Conservation (phyloP, 2,888 invertebrate genomes). For the Marasmarcha lunaedactyla region DNA sequence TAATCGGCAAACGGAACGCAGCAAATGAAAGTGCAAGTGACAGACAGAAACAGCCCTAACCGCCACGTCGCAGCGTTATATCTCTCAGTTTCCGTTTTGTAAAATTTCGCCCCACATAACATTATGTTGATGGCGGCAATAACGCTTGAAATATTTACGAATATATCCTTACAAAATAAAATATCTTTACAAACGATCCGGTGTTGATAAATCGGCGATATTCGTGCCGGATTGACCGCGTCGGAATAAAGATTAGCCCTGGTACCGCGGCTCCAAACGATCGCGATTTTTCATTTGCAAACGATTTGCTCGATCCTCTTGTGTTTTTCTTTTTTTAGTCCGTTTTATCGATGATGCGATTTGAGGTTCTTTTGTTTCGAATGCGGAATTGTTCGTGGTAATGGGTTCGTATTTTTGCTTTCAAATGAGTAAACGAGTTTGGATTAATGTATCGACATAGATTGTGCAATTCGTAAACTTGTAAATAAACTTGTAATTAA, state of each 20-base stretch:
- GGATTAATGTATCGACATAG: too few relatives aligned
- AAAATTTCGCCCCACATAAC: slow-evolving; percentile 62
- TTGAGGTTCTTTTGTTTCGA: not conserved
- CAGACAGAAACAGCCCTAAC: not conserved
- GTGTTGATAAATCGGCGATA: slow-evolving; percentile 53
- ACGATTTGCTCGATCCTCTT: slow-evolving; percentile 20
- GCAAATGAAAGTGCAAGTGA: not conserved
- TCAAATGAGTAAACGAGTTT: too few relatives aligned
- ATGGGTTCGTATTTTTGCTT: too few relatives aligned
- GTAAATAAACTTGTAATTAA: too few relatives aligned
- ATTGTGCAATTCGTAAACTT: too few relatives aligned
- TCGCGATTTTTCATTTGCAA: slow-evolving; percentile 23
- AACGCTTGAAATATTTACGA: slow-evolving; percentile 68
- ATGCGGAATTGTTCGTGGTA: too few relatives aligned
- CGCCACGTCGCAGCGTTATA: slow-evolving; percentile 51
- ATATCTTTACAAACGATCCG: slow-evolving; percentile 60
- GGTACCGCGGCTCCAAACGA: slow-evolving; percentile 12
- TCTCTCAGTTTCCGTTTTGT: slow-evolving; percentile 63
- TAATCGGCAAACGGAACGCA: too few relatives aligned
- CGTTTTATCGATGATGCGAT: not conserved
- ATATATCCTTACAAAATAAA: slow-evolving; percentile 13
- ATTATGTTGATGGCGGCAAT: slow-evolving; percentile 68
- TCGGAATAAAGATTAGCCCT: slow-evolving; percentile 33
- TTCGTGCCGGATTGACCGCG: slow-evolving; percentile 54
- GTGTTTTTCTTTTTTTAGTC: slow-evolving; percentile 6